Conservation (phyloP, 2,113 vertebrate genomes). For the Agelaius phoeniceus region DNA sequence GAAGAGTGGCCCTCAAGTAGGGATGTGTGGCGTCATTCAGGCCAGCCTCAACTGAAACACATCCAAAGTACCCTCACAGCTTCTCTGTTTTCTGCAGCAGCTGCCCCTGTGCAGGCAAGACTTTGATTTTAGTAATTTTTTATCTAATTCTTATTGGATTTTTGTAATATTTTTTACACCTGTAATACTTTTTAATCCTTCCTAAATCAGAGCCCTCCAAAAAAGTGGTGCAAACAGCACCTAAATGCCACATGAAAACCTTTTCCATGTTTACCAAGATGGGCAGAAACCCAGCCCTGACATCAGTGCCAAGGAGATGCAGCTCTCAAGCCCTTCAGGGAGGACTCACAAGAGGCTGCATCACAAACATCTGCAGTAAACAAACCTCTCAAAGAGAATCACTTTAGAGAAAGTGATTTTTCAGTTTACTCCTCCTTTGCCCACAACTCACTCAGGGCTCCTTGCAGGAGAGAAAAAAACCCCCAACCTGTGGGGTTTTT, state of each 20-base stretch:
- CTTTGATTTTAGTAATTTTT: rapidly evolving
- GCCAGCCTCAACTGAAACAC: not conserved
- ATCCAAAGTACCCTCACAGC: not conserved
- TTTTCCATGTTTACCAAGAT: not conserved
- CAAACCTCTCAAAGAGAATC: not conserved
- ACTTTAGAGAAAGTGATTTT: not conserved
- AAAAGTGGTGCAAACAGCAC: not conserved
- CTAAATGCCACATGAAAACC: not conserved
- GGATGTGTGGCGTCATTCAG: not conserved
- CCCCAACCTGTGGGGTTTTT: not conserved
- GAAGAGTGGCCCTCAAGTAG: rapidly evolving
- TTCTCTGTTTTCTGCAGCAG: not conserved
- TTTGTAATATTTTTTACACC: not conserved
- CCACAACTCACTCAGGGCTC: not conserved
- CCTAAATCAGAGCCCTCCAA: not conserved
- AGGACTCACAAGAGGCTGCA: not conserved
- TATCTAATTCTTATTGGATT: not conserved
- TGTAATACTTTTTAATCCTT: not conserved
- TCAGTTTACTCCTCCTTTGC: not conserved
- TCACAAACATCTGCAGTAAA: not conserved
- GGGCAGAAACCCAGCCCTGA: not conserved
- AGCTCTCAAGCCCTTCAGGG: not conserved
- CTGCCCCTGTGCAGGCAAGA: not conserved
- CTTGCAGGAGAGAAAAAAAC: rapidly evolving
- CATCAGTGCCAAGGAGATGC: rapidly evolving